Base-by-base conservation (phyloP, 2,113 vertebrate species). In the Syngnathus scovelli region DNA sequence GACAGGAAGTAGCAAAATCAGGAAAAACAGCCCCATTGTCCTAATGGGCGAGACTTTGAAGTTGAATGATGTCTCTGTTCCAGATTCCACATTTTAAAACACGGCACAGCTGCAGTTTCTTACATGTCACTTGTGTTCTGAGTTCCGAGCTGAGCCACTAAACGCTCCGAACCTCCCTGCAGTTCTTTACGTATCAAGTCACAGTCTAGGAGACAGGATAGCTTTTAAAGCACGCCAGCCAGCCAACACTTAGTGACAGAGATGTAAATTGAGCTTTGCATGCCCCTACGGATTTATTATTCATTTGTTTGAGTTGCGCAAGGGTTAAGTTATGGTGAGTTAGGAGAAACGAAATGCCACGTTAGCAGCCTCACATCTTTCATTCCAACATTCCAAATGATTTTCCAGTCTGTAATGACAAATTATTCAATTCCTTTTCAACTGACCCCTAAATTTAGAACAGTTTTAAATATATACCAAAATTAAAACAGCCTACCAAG, bases 131-230 rank as follows among this genome's bases (percentile, higher is more conserved):
- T 41, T 38, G 65, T 27, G 51, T 10, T 12, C 27, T 43, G 74
- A 82, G 74, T 78, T 70, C 67, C 82, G 68, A 68, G n/a, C 77
- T 74, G 75, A 70, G 67, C 70, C 86, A 83, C 81, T 86, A 86
- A 86, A 83, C 80, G 83, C 81, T 76, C 77, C 68, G 51, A 75
- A 61, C 79, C 78, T 79, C 74, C 64, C 71, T 27, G 33, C 61
- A 56, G 80, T 76, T 80, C 76, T 72, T 86, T 71, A 65, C 78
- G 80, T 85, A 70, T 84, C 78, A 48, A 71, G 68, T 85, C 70
- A 55, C 84, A 44, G 62, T 78, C 68, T 70, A 55, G 75, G 74
- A 77, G 65, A 43, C 62, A 1, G 54, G 65, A 43, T 60, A 1
- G 54, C 60, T 67, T 78, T 71, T 43, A 86, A 81, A 67, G 19